Evolutionary conservation across 2,888 invertebrate genomes (phyloP), one percentile per base, ranked within the genome.

Genomic region (Stenurella melanura): DNA sequence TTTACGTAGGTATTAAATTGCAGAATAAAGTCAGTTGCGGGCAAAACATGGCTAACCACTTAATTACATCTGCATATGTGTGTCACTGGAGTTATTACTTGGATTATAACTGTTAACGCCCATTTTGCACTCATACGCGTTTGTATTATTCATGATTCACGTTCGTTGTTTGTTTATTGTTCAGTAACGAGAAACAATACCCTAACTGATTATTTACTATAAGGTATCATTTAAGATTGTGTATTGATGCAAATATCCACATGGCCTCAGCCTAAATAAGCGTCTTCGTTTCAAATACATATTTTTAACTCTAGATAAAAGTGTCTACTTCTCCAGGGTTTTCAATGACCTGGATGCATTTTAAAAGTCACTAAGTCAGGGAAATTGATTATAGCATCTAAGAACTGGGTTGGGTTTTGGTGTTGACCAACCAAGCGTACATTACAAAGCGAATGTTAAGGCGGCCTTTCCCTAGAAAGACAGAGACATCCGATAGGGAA

Each of bases 51-150:
- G 38, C n/a, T 57, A 57, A 57, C 26, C 50, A 69, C 56, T 54
- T 58, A 56, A 42, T 54, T 56, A 34, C 15, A n/a, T 70, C 42
- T 70, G 60, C 60, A 70, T 70, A 70, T 60, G 70, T 70, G n/a
- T 70, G 70, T 70, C 70, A 70, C 15, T 58, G 42, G 19, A 58
- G 15, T 60, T 58, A 60, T 70, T 38, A 56, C 38, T 60, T 60
- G 58, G 17, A 58, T 19, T 60, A 21, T 70, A 70, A 38, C 70
- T 38, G 70, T 70, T 58, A 60, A 58, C 58, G 69, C 57, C 57
- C 57, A 58, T 30, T 4, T 69, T 9, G 57, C 34, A 58, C n/a
- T 58, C 38, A 57, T n/a, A n/a, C 17, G 26, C 34, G 34, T 57
- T 26, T 58, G 17, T 69, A 68, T 63, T 17, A 38, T 38, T 38